phyloP scores from a whole-genome alignment of 37 sponge, comb jelly and placozoan species.

The Beroe forskalii region DNA sequence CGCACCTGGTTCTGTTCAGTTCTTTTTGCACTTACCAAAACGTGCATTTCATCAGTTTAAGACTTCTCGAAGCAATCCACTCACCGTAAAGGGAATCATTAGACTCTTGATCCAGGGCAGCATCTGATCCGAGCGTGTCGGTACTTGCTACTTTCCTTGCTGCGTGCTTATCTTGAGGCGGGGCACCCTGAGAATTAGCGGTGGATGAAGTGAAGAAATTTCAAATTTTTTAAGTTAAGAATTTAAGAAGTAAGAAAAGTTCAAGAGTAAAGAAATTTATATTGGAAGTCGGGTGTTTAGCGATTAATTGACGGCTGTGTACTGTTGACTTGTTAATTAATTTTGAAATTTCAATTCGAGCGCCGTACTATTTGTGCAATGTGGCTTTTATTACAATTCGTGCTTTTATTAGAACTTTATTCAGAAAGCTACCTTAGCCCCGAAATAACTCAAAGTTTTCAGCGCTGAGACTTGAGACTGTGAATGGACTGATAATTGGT shows the following conservation, averaged over 20 bases:
- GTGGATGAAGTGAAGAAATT: too few relatives aligned
- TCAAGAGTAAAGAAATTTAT: too few relatives aligned
- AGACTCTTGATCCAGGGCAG: conserved; percentile 59
- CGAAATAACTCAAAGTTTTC: too few relatives aligned
- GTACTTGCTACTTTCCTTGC: conserved; percentile 54
- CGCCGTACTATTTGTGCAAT: background rate
- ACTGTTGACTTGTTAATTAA: background rate
- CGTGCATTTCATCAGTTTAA: background rate
- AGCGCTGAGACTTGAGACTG: too few relatives aligned
- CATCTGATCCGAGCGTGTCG: conserved; percentile 54
- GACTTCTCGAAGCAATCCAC: background rate
- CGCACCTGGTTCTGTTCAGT: too few relatives aligned
- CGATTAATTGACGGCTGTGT: background rate
- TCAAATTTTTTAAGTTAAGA: too few relatives aligned
- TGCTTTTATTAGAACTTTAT: background rate
- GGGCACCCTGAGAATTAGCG: background rate
- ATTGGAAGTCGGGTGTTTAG: too few relatives aligned
- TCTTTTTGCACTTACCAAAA: too few relatives aligned
- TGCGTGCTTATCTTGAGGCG: conserved; percentile 8
- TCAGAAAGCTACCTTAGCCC: background rate
- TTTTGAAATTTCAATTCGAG: background rate
- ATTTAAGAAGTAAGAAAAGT: too few relatives aligned
- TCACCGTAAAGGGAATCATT: conserved; percentile 63
- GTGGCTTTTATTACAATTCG: too few relatives aligned
- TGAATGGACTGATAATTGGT: too few relatives aligned